Conservation (phyloP, 2,888 invertebrate genomes). For the Leptopilina drosophilae region DNA sequence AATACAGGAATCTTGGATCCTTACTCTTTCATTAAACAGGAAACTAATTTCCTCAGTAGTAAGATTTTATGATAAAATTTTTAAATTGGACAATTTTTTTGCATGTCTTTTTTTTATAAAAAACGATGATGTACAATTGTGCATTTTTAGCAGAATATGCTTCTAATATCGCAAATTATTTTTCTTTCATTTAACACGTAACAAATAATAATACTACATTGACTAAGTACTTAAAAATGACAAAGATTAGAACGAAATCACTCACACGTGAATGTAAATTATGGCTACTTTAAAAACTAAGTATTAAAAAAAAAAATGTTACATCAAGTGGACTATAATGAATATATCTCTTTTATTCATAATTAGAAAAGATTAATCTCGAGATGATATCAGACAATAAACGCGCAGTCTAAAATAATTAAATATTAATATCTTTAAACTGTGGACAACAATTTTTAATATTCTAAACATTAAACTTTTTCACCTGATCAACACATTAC, state of each 20-base stretch:
- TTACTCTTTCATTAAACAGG: not conserved
- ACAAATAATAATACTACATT: conserved; percentile 34
- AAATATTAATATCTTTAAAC: not conserved
- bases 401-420: conserved; percentile 3
- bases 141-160: not conserved
- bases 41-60: not conserved
- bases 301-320: not conserved
- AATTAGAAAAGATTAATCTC: conserved; percentile 11
- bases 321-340: conserved; percentile 6
- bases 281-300: conserved; percentile 9
- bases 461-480: not conserved
- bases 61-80: conserved; percentile 6
- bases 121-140: not conserved
- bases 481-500: conserved; percentile 1
- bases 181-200: conserved; percentile 9
- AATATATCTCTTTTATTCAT: not conserved
- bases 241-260: not conserved
- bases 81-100: not conserved
- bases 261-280: not conserved
- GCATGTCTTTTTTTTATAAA: not conserved
- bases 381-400: not conserved
- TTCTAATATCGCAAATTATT: not conserved
- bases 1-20: not conserved
- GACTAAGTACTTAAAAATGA: conserved; percentile 31
- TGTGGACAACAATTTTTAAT: not conserved